phyloP scores from a whole-genome alignment of 2,113 vertebrate species.

The Sus scrofa region T2T-Sscrofa CM000812.6:201720001-201720500 shows the following conservation, averaged over 20 bases:
- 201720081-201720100: constrained; percentile 48
- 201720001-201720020: constrained; percentile 34
- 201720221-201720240: background rate
- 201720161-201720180: constrained; percentile 21
- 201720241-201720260: background rate
- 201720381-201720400: background rate
- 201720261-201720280: background rate
- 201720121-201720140: constrained; percentile 8
- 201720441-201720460: too few relatives aligned
- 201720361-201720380: background rate
- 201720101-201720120: background rate
- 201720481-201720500: too few relatives aligned
- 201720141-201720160: background rate
- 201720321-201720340: background rate
- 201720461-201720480: too few relatives aligned
- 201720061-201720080: background rate
- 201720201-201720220: background rate
- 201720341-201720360: background rate
- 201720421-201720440: background rate
- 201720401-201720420: background rate
- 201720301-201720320: background rate
- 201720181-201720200: background rate
- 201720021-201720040: background rate
- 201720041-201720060: constrained; percentile 36
- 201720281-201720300: background rate